Conservation (phyloP, 2,888 invertebrate genomes). For the Meteorus colon region DNA sequence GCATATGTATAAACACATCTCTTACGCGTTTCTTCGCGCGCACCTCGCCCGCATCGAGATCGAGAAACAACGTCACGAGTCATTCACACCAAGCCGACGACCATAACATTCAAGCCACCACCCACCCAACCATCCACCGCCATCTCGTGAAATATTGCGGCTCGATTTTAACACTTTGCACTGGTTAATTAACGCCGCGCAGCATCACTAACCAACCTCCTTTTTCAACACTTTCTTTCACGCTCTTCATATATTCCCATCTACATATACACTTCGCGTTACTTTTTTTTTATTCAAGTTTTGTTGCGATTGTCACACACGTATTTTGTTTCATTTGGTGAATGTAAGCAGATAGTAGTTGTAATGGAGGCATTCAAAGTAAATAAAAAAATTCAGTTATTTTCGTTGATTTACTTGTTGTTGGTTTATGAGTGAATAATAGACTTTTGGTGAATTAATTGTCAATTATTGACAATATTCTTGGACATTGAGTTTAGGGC, state of each 20-base stretch:
- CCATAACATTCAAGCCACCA: conserved; percentile 33
- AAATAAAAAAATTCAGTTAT: background rate
- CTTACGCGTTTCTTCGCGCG: conserved; percentile 21
- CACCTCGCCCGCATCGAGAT: conserved; percentile 35
- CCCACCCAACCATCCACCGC: conserved; percentile 40
- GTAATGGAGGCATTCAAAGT: background rate
- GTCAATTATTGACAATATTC: background rate
- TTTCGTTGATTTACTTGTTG: too few relatives aligned
- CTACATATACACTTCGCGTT: conserved; percentile 11
- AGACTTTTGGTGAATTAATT: too few relatives aligned
- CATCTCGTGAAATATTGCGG: conserved; percentile 67
- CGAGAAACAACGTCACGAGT: conserved; percentile 41
- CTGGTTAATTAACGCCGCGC: conserved; percentile 66
- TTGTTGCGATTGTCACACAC: conserved; percentile 30
- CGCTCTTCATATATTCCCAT: conserved; percentile 29
- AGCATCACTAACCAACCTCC: conserved; percentile 39
- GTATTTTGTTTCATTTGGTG: background rate
- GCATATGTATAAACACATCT: background rate
- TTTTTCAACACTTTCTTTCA: conserved; percentile 41
- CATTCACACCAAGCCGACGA: conserved; percentile 28
- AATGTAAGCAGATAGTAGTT: background rate
- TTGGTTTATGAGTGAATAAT: too few relatives aligned
- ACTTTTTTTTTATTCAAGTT: conserved; percentile 44
- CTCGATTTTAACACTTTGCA: conserved; percentile 67
- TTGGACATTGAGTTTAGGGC: conserved; percentile 6